Evolutionary conservation across 2,797 vertebrate genomes (phyloP).

Genomic region (Cygnus olor): DNA sequence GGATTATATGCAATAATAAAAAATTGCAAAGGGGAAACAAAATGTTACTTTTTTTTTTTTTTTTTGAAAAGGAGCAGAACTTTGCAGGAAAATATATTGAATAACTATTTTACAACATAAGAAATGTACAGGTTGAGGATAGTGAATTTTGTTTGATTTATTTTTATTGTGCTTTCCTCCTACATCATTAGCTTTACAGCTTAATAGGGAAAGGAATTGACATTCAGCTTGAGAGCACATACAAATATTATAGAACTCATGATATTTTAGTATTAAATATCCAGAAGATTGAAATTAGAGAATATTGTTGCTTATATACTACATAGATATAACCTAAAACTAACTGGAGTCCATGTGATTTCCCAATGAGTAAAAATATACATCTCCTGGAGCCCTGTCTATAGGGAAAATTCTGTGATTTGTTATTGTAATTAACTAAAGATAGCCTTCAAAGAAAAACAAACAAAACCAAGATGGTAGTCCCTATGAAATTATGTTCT

Average conservation of each 20-base stretch:
- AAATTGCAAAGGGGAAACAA: background rate
- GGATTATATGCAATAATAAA: background rate
- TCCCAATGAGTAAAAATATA: background rate
- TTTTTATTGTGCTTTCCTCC: background rate
- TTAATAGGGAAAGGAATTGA: background rate
- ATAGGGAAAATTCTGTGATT: background rate
- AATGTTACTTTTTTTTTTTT: background rate
- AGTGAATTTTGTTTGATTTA: background rate
- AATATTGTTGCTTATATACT: background rate
- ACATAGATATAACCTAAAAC: background rate
- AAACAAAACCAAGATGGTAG: background rate
- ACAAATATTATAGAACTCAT: background rate
- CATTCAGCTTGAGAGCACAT: background rate
- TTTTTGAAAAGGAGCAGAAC: background rate
- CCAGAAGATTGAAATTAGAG: background rate
- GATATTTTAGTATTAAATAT: background rate
- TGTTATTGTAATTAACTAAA: background rate
- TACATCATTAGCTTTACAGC: background rate
- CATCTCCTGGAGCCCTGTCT: background rate
- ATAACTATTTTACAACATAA: background rate
- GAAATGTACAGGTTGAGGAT: background rate
- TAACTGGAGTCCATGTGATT: background rate
- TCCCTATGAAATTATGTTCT: background rate
- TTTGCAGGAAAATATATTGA: background rate
- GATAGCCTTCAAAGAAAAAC: background rate